Base-by-base conservation (phyloP, 2,113 vertebrate genomes). In the Cromileptes altivelis region DNA sequence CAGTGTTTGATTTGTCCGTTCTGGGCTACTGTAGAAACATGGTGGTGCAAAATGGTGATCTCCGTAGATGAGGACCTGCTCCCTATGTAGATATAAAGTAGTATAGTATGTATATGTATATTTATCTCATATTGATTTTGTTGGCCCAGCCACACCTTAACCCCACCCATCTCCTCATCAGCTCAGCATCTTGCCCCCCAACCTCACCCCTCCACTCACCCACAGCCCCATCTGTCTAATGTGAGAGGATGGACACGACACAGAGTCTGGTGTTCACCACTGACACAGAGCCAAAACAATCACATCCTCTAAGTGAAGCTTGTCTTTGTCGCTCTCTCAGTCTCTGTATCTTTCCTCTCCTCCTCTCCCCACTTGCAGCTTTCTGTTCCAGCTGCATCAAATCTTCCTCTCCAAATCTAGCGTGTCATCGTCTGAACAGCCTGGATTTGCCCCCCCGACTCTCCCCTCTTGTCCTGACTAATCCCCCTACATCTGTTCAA, bases 401-500 rank as follows among this genome's bases (percentile, higher is more conserved):
- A 69, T 33, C 58, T 50, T 0, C 42, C 23, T 23, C 25, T 49
- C 18, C 19, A 68, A 68, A 47, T 62, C 18, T 13, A 30, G 21
- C 61, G 1, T n/a, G 63, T 42, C 52, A 23, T 60, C 45, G 2
- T 60, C 61, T 55, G 23, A 50, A 45, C 53, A 33, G 61, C 15
- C 1, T 1, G 14, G 40, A 49, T 80, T 42, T 60, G 42, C 23
- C n/a, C 62, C 10, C 40, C 47, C 2, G 21, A 11, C 25, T n/a
- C 62, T 5, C 50, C 57, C 4, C 50, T 15, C 25, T n/a, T 30
- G 4, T 19, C 49, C 33, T 50, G 15, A 37, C 50, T 57, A 70
- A 75, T 70, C 58, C 14, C 15, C 47, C 17, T 33, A 80, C 21
- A 33, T 62, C 25, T 57, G 61, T 42, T 72, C 25, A 55, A 56